These are phyloP conservation scores for Mesorhabditis sp. DNA, from an alignment of 2,888 invertebrate genomes.

Conservation along the genomic window DNA sequence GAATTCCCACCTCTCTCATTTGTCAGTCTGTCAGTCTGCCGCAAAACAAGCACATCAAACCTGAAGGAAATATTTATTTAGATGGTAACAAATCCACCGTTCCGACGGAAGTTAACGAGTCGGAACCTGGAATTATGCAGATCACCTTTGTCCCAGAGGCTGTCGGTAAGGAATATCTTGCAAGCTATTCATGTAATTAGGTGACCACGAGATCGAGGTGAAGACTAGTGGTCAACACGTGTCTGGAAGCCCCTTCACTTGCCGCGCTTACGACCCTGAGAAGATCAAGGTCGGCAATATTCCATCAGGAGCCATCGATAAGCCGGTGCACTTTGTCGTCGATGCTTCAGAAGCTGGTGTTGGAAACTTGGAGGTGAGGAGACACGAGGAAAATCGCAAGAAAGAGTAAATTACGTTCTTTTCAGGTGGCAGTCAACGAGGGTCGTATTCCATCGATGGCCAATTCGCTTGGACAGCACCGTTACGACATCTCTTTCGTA, in stretches of 20 bases:
- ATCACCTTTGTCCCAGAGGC: constrained; percentile 84
- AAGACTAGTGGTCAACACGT: constrained; percentile 62
- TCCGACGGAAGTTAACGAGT: constrained; percentile 39
- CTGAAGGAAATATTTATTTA: constrained; percentile 18
- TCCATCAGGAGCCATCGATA: constrained; percentile 78
- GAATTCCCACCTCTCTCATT: background rate
- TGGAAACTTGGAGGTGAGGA: constrained; percentile 79
- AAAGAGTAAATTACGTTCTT: constrained; percentile 1
- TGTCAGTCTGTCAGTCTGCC: background rate
- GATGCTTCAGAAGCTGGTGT: constrained; percentile 97
- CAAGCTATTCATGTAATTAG: constrained; percentile 62
- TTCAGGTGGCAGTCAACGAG: constrained; percentile 88
- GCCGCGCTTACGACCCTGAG: constrained; percentile 83
- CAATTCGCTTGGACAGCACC: constrained; percentile 82
- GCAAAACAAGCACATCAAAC: no score
- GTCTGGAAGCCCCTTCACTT: constrained; percentile 88
- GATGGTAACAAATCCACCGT: constrained; percentile 41
- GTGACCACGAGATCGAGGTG: constrained; percentile 67
- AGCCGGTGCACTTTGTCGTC: constrained; percentile 80
- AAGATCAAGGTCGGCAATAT: constrained; percentile 72
- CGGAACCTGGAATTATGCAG: constrained; percentile 45
- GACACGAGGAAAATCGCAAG: background rate
- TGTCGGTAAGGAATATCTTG: constrained; percentile 63
- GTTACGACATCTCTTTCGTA: constrained; percentile 58
- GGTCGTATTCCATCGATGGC: constrained; percentile 93